Conservation (phyloP, 2,888 invertebrate genomes). For the Euspilapteryx auroguttella region DNA sequence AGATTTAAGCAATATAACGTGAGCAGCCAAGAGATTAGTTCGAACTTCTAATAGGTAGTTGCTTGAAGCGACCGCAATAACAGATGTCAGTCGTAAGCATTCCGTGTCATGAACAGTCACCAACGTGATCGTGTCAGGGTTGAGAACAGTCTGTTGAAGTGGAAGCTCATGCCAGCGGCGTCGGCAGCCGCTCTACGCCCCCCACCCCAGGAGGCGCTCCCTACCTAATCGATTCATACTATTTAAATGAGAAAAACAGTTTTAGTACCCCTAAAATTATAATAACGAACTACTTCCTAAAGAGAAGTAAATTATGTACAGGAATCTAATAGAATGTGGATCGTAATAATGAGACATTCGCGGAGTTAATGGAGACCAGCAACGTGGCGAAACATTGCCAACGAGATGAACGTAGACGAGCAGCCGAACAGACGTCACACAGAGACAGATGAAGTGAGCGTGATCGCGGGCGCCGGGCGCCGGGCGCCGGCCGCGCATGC, state of each 20-base stretch:
- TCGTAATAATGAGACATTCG: conserved; percentile 52
- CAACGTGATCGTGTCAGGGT: conserved; percentile 11
- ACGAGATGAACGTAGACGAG: conserved; percentile 50
- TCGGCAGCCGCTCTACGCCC: conserved; percentile 13
- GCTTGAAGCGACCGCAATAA: conserved; percentile 45
- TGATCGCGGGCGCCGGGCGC: too few relatives aligned
- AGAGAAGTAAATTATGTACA: conserved; percentile 40
- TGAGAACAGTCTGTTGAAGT: not conserved
- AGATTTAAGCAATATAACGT: conserved; percentile 52
- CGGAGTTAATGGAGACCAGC: conserved; percentile 48
- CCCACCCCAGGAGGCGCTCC: not conserved
- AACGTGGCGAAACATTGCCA: conserved; percentile 48
- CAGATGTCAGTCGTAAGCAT: conserved; percentile 54
- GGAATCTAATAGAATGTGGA: conserved; percentile 54
- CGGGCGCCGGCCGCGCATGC: conserved; percentile 58
- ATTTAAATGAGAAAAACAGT: conserved; percentile 22
- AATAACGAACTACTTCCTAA: conserved; percentile 32
- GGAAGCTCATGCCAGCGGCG: conserved; percentile 26
- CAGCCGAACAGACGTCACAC: conserved; percentile 53
- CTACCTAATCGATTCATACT: conserved; percentile 10
- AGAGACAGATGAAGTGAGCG: conserved; percentile 59
- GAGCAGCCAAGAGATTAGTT: conserved; percentile 59
- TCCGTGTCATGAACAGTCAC: conserved; percentile 56
- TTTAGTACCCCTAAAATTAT: conserved; percentile 11
- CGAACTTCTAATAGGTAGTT: conserved; percentile 48